phyloP scores from a whole-genome alignment of 2,888 invertebrate species.

The Osedax frankpressi region DNA sequence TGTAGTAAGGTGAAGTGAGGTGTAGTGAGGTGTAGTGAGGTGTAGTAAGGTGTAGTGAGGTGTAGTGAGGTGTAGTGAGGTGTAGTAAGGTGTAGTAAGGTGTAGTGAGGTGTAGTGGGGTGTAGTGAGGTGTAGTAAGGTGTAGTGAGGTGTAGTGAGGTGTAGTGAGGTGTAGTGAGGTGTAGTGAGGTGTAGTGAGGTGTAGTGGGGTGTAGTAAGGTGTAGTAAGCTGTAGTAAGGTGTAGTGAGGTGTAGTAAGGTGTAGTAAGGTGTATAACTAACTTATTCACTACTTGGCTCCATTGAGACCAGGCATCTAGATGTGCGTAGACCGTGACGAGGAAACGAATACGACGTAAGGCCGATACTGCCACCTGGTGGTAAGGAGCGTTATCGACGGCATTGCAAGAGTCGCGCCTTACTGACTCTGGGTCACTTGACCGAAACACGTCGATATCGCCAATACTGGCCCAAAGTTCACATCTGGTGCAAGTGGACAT shows the following conservation, averaged over 20 bases:
- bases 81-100: too few relatives aligned
- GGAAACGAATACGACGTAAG: background rate
- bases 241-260: background rate
- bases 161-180: too few relatives aligned
- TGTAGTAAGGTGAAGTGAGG: too few relatives aligned
- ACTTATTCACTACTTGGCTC: background rate
- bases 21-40: too few relatives aligned
- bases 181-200: background rate
- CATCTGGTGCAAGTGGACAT: too few relatives aligned
- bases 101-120: too few relatives aligned
- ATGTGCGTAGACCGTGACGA: background rate
- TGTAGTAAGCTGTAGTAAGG: background rate
- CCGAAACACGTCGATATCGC: background rate
- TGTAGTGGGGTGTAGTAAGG: background rate
- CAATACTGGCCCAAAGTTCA: background rate
- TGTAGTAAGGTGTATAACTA: background rate
- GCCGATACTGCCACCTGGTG: background rate
- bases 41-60: too few relatives aligned
- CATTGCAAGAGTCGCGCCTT: background rate
- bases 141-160: too few relatives aligned
- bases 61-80: too few relatives aligned
- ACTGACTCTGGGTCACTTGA: background rate
- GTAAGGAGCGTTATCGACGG: background rate
- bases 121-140: too few relatives aligned
- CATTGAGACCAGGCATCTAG: background rate